Evolutionary conservation across 2,797 vertebrate genomes (phyloP).

Genomic region (Melanotaenia maccullochi): DNA sequence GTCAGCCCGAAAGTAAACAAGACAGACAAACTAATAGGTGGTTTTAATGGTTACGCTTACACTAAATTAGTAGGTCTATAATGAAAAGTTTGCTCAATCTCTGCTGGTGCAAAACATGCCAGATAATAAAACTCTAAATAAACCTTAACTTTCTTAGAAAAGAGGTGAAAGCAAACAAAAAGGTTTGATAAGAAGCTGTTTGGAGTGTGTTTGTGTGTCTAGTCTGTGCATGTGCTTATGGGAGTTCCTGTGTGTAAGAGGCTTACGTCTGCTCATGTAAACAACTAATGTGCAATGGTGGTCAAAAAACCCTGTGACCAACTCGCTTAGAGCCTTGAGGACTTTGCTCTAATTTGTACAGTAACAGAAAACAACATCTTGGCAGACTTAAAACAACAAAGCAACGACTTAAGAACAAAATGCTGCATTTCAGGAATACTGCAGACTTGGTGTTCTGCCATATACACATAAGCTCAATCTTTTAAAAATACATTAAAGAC

Average conservation of each 20-base stretch:
- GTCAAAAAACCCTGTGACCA: constrained; percentile 68
- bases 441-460: constrained; percentile 13
- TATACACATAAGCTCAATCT: neutral
- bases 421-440: constrained; percentile 7
- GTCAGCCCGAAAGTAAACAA: constrained; percentile 71
- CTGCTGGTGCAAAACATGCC: constrained; percentile 11
- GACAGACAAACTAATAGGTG: constrained; percentile 8
- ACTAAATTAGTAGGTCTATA: neutral
- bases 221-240: constrained; percentile 58
- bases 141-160: constrained; percentile 8
- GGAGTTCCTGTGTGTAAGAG: constrained; percentile 77
- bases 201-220: constrained; percentile 58
- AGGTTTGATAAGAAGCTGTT: constrained; percentile 19
- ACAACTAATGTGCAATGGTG: constrained; percentile 57
- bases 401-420: constrained; percentile 11
- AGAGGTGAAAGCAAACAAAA: constrained; percentile 49
- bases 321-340: constrained; percentile 27
- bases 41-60: constrained; percentile 26
- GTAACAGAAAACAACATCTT: constrained; percentile 64
- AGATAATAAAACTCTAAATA: constrained; percentile 14
- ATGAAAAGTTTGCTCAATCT: neutral
- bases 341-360: constrained; percentile 65
- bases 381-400: constrained; percentile 24
- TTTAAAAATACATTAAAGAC: neutral
- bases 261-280: constrained; percentile 68